A percentile compares a stretch with the other conserved stretches of the same genome.
phyloP scores from a whole-genome alignment of 2,888 invertebrate species.

The Rosalia funebris region DNA sequence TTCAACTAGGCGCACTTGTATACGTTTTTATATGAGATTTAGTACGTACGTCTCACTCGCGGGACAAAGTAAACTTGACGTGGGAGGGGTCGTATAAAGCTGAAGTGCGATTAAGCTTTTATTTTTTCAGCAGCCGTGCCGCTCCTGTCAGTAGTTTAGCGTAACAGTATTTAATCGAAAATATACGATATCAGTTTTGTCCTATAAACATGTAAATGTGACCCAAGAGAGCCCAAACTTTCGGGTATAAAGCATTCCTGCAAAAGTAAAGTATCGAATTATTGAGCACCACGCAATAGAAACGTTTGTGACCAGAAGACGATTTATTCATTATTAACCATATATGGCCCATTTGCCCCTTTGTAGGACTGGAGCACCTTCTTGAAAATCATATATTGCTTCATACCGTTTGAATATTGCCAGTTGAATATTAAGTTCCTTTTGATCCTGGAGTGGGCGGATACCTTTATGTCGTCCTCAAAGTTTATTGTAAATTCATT shows the following conservation, averaged over 20 bases:
- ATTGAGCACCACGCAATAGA: conserved; percentile 15
- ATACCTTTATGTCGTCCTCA: neutral
- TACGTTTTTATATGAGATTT: conserved; percentile 27
- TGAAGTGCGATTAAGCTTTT: conserved; percentile 20
- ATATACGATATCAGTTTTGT: conserved; percentile 9
- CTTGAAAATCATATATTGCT: conserved; percentile 6
- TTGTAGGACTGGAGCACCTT: conserved; percentile 3
- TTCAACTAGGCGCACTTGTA: conserved; percentile 22
- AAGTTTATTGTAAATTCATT: no score
- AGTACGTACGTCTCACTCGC: conserved; percentile 15
- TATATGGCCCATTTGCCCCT: conserved; percentile 5
- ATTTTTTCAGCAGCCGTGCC: conserved; percentile 5
- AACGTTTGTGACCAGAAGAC: conserved; percentile 18
- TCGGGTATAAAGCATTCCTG: conserved; percentile 12
- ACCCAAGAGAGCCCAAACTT: conserved; percentile 5
- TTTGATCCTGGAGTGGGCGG: neutral
- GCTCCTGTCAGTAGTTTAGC: conserved; percentile 15
- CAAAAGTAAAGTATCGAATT: conserved; percentile 7
- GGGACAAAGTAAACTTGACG: conserved; percentile 26
- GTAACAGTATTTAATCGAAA: conserved; percentile 16
- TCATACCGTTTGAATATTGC: neutral
- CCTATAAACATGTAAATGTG: conserved; percentile 21
- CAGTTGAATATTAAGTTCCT: neutral
- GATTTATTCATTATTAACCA: conserved; percentile 21
- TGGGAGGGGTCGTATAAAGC: conserved; percentile 12